These are phyloP conservation scores for Apistogramma diplotaenia DNA, from an alignment of 2,113 vertebrate species.

Conservation along the genomic window DNA sequence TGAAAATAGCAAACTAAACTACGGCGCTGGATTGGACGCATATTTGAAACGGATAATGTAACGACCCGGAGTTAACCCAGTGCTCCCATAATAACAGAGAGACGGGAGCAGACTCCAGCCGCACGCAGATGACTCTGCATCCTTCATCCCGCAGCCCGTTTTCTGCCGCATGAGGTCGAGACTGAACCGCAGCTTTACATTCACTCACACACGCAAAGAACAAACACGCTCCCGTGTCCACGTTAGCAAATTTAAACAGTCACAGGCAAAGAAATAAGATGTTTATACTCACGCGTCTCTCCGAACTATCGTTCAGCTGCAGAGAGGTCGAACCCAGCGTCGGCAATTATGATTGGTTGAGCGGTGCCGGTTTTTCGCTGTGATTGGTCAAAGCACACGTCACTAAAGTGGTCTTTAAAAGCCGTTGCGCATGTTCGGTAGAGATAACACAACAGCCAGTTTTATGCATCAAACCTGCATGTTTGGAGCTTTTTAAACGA, in stretches of 20 bases:
- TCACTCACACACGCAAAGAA: not conserved
- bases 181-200: not conserved
- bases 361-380: not conserved
- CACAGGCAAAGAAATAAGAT: not conserved
- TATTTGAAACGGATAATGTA: not conserved
- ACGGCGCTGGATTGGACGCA: not conserved
- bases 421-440: constrained; percentile 16
- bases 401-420: constrained; percentile 14
- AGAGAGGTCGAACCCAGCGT: not conserved
- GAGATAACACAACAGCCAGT: constrained; percentile 19
- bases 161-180: not conserved
- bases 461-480: not conserved
- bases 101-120: not conserved
- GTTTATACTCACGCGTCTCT: constrained; percentile 55
- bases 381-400: constrained; percentile 41
- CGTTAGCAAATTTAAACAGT: not conserved
- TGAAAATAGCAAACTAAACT: not conserved
- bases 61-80: not conserved
- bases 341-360: constrained; percentile 28
- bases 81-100: constrained; percentile 1
- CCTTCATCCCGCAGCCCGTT: not conserved
- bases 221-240: rapidly evolving
- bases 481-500: not conserved
- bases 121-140: constrained; percentile 62
- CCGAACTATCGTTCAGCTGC: not conserved